These are phyloP conservation scores for Dynastes maya DNA, from an alignment of 2,888 invertebrate genomes.

Conservation along the genomic window DNA sequence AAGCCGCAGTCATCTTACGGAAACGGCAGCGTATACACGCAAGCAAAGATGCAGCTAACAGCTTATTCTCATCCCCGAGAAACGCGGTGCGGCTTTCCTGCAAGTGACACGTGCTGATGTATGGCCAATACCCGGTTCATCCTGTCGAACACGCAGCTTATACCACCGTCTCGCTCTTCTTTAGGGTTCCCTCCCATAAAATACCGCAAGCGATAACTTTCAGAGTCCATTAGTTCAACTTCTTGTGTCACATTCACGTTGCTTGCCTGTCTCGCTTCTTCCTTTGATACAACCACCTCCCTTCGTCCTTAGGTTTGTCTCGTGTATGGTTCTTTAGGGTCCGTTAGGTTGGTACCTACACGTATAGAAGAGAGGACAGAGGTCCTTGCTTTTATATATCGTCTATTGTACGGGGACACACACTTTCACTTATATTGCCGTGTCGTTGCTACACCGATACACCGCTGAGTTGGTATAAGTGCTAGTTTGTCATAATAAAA, in stretches of 20 bases:
- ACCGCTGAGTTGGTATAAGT: too few relatives aligned
- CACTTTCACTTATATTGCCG: too few relatives aligned
- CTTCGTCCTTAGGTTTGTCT: constrained; percentile 22
- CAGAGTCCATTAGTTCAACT: constrained; percentile 60
- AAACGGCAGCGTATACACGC: constrained; percentile 4
- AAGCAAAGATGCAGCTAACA: constrained; percentile 13
- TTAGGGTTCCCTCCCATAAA: constrained; percentile 53
- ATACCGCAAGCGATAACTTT: constrained; percentile 61
- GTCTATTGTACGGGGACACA: too few relatives aligned
- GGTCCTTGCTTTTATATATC: too few relatives aligned
- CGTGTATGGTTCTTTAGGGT: neutral
- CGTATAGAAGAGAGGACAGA: too few relatives aligned
- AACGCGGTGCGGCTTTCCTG: constrained; percentile 40
- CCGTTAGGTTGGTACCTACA: neutral
- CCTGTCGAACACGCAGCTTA: constrained; percentile 48
- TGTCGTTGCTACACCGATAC: too few relatives aligned
- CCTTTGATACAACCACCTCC: constrained; percentile 48
- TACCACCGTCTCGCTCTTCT: neutral
- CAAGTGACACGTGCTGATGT: constrained; percentile 53
- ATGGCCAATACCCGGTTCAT: constrained; percentile 55
- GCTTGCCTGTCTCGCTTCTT: constrained; percentile 58
- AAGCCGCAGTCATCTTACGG: constrained; percentile 14
- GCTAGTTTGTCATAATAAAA: too few relatives aligned
- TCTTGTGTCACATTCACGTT: constrained; percentile 57
- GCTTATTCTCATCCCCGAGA: constrained; percentile 15